Evolutionary conservation across 64 coral and sea anemone genomes (phyloP), one percentile per base, ranked within the genome.

Genomic region (Pachyseris speciosa): DNA sequence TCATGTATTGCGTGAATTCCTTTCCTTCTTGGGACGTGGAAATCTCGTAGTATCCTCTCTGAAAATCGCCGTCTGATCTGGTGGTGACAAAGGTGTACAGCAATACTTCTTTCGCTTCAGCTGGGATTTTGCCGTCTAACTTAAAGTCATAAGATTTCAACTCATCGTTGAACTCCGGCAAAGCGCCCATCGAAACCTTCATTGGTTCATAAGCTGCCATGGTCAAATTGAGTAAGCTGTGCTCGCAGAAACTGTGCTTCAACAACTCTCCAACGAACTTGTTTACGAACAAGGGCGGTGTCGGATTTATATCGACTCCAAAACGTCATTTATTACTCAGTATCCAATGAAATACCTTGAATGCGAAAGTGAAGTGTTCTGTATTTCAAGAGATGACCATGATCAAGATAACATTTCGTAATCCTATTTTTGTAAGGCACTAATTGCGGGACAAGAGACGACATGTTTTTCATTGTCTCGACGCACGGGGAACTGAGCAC

Each of bases 21-120:
- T 68, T 85, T 22, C 27, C 83, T 30, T 22, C 61, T 2, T 85
- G 3, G 20, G 33, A 36, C 13, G 60, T 85, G 12, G 61, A 85
- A 34, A 85, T 68, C 65, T 85, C 83, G 26, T 68, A 85, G 83
- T 85, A 85, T 4, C 83, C 83, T 7, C 83, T 37, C 3, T 85
- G 83, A 31, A 85, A 85, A 22, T 85, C 64, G 5, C 41, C 41
- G 2, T 85, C 83, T 49, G 63, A 61, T 10, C 7, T 24, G 5
- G 83, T 32, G 1, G 83, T 85, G 19, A 85, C 65, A 26, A 68
- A 85, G 1, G 63, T 34, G 11, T 85, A 85, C n/a, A 85, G 12
- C 22, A 85, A 36, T 12, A 85, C 40, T 31, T 85, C 63, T 19
- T 68, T 85, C 6, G 83, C 83, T 34, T 45, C 22, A 19, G n/a